phyloP scores from a whole-genome alignment of 1,140 invertebrate genomes.

The Dinoponera quadriceps region DNA sequence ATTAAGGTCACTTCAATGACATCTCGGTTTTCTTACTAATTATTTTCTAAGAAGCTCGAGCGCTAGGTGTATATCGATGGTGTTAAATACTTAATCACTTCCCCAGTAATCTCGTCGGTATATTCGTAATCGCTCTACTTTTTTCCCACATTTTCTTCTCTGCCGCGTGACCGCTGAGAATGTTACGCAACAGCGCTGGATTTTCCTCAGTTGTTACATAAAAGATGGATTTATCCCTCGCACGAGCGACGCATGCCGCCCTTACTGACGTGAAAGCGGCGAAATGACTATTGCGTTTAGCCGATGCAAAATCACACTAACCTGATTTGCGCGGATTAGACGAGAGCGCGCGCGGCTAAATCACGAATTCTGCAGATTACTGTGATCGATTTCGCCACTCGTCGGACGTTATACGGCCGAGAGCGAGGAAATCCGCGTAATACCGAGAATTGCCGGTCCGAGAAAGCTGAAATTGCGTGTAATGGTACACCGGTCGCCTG shows the following conservation, averaged over 20 bases:
- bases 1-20: no score
- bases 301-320: conserved; percentile 1
- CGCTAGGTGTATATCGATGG: no score
- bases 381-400: conserved; percentile 13
- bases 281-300: background rate
- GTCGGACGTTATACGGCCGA: conserved; percentile 8
- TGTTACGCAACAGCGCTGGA: background rate
- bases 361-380: conserved; percentile 9
- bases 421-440: conserved; percentile 16
- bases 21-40: no score
- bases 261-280: background rate
- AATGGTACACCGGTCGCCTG: background rate
- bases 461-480: conserved; percentile 26
- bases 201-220: background rate
- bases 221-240: background rate
- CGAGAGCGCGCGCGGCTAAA: background rate
- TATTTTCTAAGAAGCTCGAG: no score
- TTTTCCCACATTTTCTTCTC: background rate
- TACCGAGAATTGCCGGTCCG: background rate
- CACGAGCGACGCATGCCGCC: background rate
- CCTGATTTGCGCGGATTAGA: conserved; percentile 7
- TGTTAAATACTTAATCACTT: no score
- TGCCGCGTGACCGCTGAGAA: background rate
- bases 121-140: no score
- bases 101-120: no score